These are phyloP conservation scores for Sardina pilchardus DNA, from an alignment of 2,113 vertebrate species.

Conservation along the genomic window DNA sequence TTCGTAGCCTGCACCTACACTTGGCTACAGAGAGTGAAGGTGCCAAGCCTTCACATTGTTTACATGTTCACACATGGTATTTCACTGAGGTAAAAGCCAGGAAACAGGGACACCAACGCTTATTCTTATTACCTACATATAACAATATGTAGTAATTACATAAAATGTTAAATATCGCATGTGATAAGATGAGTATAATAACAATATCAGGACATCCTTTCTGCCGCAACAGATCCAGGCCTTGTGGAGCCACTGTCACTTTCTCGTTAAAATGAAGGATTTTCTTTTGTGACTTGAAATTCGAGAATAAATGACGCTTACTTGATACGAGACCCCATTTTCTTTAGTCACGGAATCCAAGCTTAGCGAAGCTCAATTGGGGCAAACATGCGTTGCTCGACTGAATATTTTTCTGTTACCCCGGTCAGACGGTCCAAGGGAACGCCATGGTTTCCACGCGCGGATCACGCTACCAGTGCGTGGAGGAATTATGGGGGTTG, in stretches of 20 bases:
- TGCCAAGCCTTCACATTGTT: conserved; percentile 7
- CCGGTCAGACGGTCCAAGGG: conserved; percentile 56
- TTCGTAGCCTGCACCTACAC: background rate
- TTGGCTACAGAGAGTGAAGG: background rate
- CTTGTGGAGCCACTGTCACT: conserved; percentile 36
- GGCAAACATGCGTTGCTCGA: conserved; percentile 51
- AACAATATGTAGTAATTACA: conserved; percentile 1
- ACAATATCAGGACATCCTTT: background rate
- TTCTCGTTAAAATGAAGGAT: conserved; percentile 1
- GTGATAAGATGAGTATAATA: conserved; percentile 4
- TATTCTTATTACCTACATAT: background rate
- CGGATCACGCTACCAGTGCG: conserved; percentile 46
- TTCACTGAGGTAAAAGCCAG: background rate
- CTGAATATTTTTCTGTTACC: conserved; percentile 51
- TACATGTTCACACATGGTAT: background rate
- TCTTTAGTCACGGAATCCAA: conserved; percentile 38
- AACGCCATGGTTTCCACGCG: conserved; percentile 63
- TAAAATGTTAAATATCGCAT: background rate
- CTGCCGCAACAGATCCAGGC: conserved; percentile 70
- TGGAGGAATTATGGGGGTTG: conserved; percentile 56
- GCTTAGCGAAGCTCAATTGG: conserved; percentile 23
- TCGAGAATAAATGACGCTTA: conserved; percentile 51
- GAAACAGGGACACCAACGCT: background rate
- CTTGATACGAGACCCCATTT: conserved; percentile 76
- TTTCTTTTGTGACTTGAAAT: background rate